Base-by-base conservation (phyloP, 2,888 invertebrate species). In the Epistrophe eligans region DNA sequence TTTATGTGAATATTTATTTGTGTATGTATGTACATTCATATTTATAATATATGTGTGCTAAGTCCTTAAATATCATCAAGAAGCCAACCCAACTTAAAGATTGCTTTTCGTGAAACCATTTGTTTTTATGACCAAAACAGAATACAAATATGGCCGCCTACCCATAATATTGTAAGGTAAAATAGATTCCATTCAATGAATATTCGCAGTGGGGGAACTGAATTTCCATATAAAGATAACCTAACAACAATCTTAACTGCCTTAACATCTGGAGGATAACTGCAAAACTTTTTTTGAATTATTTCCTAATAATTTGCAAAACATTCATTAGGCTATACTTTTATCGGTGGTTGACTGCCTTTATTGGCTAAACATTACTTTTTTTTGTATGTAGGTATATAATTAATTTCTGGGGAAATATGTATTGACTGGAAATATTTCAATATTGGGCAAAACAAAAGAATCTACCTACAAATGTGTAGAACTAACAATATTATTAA, bases 221-320 rank as follows among this genome's bases (percentile, higher is more conserved):
- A 17, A n/a, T 64, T 28, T 28, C 35, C 35, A 38, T 58, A 48
- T n/a, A 17, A n/a, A 35, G 17, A 58, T 35, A 4, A 13, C 11
- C 48, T n/a, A 50, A 50, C 50, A 62, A 50, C 24, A 50, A 32
- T 32, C n/a, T 45, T 45, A 64, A 62, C 40, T 19, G 24, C 40
- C 60, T 4, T 17, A 28, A 43, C 28, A 64, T 64, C 43, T 64
- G 48, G 5, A 24, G 15, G 24, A 45, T 17, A 66, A 77, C 48
- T 66, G 38, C 58, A 38, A 17, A 70, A 60, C 58, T 70, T 60
- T 24, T n/a, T 50, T 77, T 60, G 58, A 77, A 67, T 50, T 40
- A 32, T 11, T 40, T 35, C 38, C 17, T 10, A 38, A 19, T 77
- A 28, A 62, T 62, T 55, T 43, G 19, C 19, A 15, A 52, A 55